Conservation (phyloP, 2,888 invertebrate species). For the Liodrosophila aerea region DNA sequence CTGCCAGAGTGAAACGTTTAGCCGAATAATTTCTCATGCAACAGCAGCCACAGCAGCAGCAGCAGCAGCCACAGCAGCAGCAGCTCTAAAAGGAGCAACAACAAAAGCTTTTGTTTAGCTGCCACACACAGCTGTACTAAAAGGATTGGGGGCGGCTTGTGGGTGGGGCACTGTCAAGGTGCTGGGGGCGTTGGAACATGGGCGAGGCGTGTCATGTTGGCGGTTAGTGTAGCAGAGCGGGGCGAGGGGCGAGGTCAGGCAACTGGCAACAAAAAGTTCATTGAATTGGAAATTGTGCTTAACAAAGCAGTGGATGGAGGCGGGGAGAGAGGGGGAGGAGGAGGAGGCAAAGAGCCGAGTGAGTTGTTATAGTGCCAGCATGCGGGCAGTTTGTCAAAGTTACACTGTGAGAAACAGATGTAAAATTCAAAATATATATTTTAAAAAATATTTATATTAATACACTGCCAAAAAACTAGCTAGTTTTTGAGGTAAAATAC, state of each 20-base stretch:
- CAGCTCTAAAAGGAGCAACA: slow-evolving; percentile 15
- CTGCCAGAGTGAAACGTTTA: slow-evolving; percentile 6
- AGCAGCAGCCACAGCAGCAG: slow-evolving; percentile 22
- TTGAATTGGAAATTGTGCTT: slow-evolving; percentile 72
- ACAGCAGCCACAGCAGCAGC: slow-evolving; percentile 3
- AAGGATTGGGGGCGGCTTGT: background rate
- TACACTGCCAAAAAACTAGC: no score
- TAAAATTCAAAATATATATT: no score
- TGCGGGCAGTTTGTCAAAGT: slow-evolving; percentile 31
- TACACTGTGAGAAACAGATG: slow-evolving; percentile 8
- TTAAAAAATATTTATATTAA: no score
- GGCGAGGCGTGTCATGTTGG: slow-evolving; percentile 1
- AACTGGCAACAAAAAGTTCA: slow-evolving; percentile 67
- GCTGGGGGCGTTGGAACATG: background rate
- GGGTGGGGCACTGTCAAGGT: slow-evolving; percentile 4
- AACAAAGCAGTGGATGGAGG: slow-evolving; percentile 35
- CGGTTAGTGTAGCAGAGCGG: no score
- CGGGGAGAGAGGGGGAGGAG: background rate
- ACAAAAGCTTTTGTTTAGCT: slow-evolving; percentile 49
- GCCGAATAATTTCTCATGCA: slow-evolving; percentile 28
- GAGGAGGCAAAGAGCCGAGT: background rate
- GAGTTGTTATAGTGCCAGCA: slow-evolving; percentile 20
- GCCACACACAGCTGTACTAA: slow-evolving; percentile 15
- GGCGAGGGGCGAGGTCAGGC: slow-evolving; percentile 12
- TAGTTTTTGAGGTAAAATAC: no score